Conservation (phyloP, 2,888 invertebrate genomes). For the Drosophila anceps region DNA sequence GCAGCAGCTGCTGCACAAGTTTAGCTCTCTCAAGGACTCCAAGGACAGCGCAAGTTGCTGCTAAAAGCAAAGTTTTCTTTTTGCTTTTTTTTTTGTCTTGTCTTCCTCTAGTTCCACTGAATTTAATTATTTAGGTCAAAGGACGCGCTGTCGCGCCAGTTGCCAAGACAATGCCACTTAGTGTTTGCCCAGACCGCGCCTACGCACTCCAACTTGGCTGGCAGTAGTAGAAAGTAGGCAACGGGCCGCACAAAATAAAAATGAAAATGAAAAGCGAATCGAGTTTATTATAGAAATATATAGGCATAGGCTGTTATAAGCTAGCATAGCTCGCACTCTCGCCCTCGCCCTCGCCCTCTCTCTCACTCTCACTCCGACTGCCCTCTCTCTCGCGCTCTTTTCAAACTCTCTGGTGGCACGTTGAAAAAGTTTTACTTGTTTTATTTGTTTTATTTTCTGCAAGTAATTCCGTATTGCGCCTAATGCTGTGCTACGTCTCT, state of each 20-base stretch:
- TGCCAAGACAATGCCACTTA: constrained; percentile 71
- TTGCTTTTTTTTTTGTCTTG: neutral
- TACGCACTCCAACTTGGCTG: constrained; percentile 3
- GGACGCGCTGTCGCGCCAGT: constrained; percentile 62
- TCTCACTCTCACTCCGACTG: neutral
- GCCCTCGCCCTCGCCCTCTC: neutral
- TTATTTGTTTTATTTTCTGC: constrained; percentile 71
- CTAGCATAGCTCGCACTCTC: neutral
- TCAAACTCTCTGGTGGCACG: constrained; percentile 44
- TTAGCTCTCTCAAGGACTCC: constrained; percentile 37
- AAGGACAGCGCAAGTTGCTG: constrained; percentile 38
- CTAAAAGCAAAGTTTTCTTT: constrained; percentile 64
- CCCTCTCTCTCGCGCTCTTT: constrained; percentile 7
- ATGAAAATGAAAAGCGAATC: constrained; percentile 57
- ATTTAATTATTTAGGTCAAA: constrained; percentile 81
- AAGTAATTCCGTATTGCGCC: constrained; percentile 73
- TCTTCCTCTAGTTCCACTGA: constrained; percentile 46
- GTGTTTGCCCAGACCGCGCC: constrained; percentile 24
- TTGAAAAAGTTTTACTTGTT: constrained; percentile 63
- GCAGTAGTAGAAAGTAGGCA: neutral
- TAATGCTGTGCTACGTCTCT: constrained; percentile 57
- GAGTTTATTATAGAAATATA: constrained; percentile 63
- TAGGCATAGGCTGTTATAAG: neutral
- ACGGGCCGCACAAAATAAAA: constrained; percentile 9
- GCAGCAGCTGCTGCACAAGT: constrained; percentile 44